Conservation (phyloP, 37 sponge, comb jelly and placozoan genomes). For the Crambe crambe region DNA sequence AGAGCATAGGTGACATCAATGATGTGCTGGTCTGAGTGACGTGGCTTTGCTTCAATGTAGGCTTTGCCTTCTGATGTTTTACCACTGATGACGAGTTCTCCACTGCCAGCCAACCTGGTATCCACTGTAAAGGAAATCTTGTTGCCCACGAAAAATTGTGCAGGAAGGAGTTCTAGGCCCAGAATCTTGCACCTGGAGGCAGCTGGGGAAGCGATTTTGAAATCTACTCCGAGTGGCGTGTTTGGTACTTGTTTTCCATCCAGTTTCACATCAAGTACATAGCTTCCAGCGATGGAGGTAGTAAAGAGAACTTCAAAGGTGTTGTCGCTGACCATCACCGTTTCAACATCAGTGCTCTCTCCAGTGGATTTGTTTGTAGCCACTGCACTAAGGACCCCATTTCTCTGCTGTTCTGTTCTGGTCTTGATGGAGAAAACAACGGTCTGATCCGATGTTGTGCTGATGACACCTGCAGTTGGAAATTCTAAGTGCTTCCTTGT, state of each 20-base stretch:
- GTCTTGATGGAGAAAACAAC: conserved; percentile 8
- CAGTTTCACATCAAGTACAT: conserved; percentile 30
- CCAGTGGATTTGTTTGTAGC: conserved; percentile 8
- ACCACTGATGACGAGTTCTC: conserved; percentile 14
- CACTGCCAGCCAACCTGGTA: conserved; percentile 72
- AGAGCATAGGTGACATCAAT: conserved; percentile 57
- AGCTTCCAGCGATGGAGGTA: conserved; percentile 37
- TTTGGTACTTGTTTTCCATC: conserved; percentile 34
- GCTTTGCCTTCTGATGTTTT: conserved; percentile 29
- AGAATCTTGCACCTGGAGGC: conserved; percentile 48
- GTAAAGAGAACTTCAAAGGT: conserved; percentile 39
- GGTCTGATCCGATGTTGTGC: conserved; percentile 4
- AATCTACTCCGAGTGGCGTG: conserved; percentile 53
- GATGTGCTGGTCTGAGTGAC: conserved; percentile 11
- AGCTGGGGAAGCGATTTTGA: conserved; percentile 14
- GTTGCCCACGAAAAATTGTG: conserved; percentile 20
- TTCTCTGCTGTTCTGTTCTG: conserved; percentile 18
- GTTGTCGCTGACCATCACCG: conserved; percentile 3
- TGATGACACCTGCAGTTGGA: not conserved
- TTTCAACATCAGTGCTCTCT: not conserved
- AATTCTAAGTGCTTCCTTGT: not conserved
- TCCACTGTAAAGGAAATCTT: conserved; percentile 54
- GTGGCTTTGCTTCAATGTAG: conserved; percentile 8
- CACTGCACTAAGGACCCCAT: conserved; percentile 1
- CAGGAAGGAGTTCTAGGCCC: conserved; percentile 37